Evolutionary conservation across 1,140 invertebrate genomes (phyloP), one percentile per base, ranked within the genome.

Genomic region (Cotesia typhae): DNA sequence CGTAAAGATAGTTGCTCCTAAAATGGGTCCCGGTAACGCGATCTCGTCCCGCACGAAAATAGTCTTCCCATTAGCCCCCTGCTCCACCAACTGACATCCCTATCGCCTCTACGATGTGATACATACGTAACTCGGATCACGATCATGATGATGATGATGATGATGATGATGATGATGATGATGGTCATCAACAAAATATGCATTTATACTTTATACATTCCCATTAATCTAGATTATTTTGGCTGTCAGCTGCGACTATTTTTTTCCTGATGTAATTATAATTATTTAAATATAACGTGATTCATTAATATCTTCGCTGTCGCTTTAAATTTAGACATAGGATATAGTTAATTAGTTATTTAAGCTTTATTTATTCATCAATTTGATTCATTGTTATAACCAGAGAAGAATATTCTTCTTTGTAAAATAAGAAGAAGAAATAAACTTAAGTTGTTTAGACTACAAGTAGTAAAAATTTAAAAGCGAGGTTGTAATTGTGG

Each of bases 11-110:
- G 87, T 87, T 89, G 87, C 86, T 88, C 88, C 88, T 88, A 89
- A 90, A 90, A 90, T 90, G 89, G 89, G 82, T 82, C 85, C 85
- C 79, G 85, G 89, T 88, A 90, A 90, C 81, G 87, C 85, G 89
- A 90, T 90, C 86, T 82, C 81, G 82, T 82, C 79, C 77, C 77
- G 82, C 79, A 84, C 81, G 83, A 87, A 89, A 89, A 88, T 89
- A 88, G 87, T 77, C 63, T 72, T 69, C 53, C 69, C 70, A 70
- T 74, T 71, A 71, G 71, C 73, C 76, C 57, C 52, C 60, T 63
- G 59, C 61, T 10, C 69, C 66, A 70, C 61, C 38, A 55, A 64
- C 68, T 70, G 71, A 67, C 76, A 77, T 55, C 55, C 64, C 41
- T 38, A 38, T 17, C 51, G 38, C 35, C 14, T 17, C 17, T 57